Base-by-base conservation (phyloP, 2,113 vertebrate species). In the Agapornis roseicollis region DNA sequence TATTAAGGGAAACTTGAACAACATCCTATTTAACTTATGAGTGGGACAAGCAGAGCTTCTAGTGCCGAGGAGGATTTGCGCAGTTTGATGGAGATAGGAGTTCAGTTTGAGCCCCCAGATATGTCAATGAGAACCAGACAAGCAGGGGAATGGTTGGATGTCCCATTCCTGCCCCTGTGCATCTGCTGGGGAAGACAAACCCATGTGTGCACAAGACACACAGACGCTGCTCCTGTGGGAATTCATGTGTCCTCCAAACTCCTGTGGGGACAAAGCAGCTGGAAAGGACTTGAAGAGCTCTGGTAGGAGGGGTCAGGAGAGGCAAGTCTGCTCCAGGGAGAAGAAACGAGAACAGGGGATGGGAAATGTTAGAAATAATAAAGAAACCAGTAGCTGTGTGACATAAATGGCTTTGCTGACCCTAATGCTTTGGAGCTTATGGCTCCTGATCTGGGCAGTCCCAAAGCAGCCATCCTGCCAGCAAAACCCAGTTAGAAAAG, bases 361-460 rank as follows among this genome's bases (percentile, higher is more conserved):
- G 47, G 44, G 47, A 65, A 50, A 6, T 47, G 11, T 7, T 31
- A 7, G 19, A 37, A 71, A 15, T 10, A 35, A 23, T 25, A 31
- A 31, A 41, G 76, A 66, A 22, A 44, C 0, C 3, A 70, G 81
- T 22, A n/a, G 20, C 28, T 0, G 0, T 83, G 65, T 66, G 83
- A 68, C 73, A 90, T 74, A 89, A 95, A 88, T 68, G 89, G 47
- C 80, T 90, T 71, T 92, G 77, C 55, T 78, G 89, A 64, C 52
- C 35, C 41, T 74, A 69, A 55, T 78, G 78, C 80, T 74, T 15
- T 14, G 13, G 46, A 88, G 53, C 73, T 94, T 80, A 88, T 1
- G 7, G 63, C 28, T 80, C 53, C 79, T 91, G 58, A 94, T 73
- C 63, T 63, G 28, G 16, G 60, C 16, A 41, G 46, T 19, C 24